phyloP scores from a whole-genome alignment of 2,888 invertebrate species.

The Frankliniella intonsa region DNA sequence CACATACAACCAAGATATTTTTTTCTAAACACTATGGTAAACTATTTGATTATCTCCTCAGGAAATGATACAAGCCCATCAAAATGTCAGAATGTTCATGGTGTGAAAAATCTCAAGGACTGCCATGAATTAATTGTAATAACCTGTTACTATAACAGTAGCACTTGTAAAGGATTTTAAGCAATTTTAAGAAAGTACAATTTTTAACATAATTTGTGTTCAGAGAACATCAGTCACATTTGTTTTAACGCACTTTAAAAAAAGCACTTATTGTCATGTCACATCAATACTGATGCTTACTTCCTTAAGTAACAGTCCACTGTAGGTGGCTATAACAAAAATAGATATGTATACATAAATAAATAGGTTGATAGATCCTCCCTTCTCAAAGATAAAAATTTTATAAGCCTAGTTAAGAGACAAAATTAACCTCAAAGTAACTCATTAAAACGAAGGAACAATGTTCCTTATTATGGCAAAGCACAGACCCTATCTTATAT shows the following conservation, averaged over 20 bases:
- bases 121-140: no score
- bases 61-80: not conserved
- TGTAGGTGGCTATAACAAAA: slow-evolving; percentile 4
- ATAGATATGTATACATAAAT: slow-evolving; percentile 11
- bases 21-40: not conserved
- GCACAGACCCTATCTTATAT: not conserved
- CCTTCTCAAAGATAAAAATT: not conserved
- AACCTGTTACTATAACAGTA: not conserved
- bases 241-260: not conserved
- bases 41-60: not conserved
- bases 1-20: not conserved
- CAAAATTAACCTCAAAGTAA: not conserved
- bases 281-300: slow-evolving; percentile 12
- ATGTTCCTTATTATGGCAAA: not conserved
- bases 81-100: not conserved
- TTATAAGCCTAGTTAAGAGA: not conserved
- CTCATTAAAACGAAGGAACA: not conserved
- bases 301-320: not conserved
- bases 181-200: not conserved
- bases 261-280: slow-evolving; percentile 1
- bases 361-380: not conserved
- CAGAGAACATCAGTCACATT: not conserved
- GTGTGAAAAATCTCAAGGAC: not conserved
- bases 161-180: not conserved
- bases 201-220: not conserved